Evolutionary conservation across 2,888 invertebrate species (phyloP).

Genomic region (Pegoplata infirma): DNA sequence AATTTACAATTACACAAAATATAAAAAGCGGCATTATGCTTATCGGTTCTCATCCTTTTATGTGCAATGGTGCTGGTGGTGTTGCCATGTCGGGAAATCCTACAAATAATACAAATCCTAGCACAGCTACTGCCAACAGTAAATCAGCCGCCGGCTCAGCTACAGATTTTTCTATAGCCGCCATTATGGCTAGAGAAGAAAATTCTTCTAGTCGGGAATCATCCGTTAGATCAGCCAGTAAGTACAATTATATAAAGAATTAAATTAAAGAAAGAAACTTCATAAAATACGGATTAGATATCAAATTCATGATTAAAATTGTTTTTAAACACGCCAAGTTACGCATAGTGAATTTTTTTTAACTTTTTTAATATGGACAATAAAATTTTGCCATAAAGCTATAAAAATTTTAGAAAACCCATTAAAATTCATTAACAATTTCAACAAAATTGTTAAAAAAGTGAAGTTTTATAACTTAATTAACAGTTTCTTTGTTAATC

Average conservation of each 20-base stretch:
- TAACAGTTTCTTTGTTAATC: not conserved
- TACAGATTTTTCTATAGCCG: constrained; percentile 96
- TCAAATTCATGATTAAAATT: not conserved
- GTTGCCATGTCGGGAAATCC: constrained; percentile 51
- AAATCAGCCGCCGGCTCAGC: constrained; percentile 80
- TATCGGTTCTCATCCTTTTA: constrained; percentile 75
- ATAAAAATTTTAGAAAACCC: not conserved
- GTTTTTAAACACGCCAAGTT: not conserved
- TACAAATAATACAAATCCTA: constrained; percentile 60
- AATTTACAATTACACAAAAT: not conserved
- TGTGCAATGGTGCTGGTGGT: constrained; percentile 67
- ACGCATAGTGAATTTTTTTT: not conserved
- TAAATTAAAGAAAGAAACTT: constrained; percentile 2
- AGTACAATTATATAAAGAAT: constrained; percentile 65
- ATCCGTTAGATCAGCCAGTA: constrained; percentile 76
- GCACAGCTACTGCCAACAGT: constrained; percentile 69
- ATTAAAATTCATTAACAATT: not conserved
- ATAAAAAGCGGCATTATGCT: constrained; percentile 70
- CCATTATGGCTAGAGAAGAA: constrained; percentile 90
- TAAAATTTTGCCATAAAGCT: not conserved
- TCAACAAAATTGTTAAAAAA: not conserved
- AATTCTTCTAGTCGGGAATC: constrained; percentile 75
- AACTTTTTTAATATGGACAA: too few relatives aligned
- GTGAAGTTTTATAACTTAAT: not conserved
- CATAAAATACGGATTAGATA: too few relatives aligned